phyloP scores from a whole-genome alignment of 2,888 invertebrate species.

The Drosophila suboccidentalis region DNA sequence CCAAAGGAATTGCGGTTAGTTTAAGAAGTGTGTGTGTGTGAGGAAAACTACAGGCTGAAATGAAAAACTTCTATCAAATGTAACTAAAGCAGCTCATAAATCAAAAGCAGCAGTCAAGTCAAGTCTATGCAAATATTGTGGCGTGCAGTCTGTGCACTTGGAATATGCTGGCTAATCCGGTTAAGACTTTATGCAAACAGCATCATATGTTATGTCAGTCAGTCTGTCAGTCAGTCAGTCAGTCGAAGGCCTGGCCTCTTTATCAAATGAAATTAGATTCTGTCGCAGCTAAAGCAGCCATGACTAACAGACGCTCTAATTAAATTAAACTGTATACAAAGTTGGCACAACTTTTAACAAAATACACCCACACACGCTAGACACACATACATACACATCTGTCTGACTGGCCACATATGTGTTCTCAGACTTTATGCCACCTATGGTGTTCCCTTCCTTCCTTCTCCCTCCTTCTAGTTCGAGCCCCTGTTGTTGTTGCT shows the following conservation, averaged over 20 bases:
- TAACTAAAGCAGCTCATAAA: conserved; percentile 38
- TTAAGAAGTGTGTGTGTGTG: neutral
- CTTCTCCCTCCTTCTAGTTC: neutral
- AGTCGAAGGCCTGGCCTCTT: conserved; percentile 20
- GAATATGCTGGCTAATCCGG: conserved; percentile 51
- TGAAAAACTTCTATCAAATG: conserved; percentile 31
- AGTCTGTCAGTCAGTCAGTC: conserved; percentile 33
- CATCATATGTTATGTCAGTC: conserved; percentile 58
- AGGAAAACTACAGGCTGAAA: neutral
- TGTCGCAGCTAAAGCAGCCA: conserved; percentile 38
- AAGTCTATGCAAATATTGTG: conserved; percentile 63
- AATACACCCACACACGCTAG: conserved; percentile 15
- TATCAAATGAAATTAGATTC: conserved; percentile 72
- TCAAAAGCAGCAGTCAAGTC: conserved; percentile 35
- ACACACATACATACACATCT: neutral
- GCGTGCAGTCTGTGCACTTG: conserved; percentile 46
- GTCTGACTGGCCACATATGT: conserved; percentile 49
- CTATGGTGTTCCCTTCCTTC: conserved; percentile 12
- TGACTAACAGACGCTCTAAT: conserved; percentile 65
- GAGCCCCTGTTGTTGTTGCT: conserved; percentile 2
- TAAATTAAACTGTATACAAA: conserved; percentile 73
- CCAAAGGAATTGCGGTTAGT: conserved; percentile 5
- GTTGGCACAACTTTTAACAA: conserved; percentile 62
- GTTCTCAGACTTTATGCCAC: conserved; percentile 31
- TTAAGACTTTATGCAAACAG: conserved; percentile 64